Conservation (phyloP, 2,888 invertebrate species). For the Thysanoteuthis rhombus region DNA sequence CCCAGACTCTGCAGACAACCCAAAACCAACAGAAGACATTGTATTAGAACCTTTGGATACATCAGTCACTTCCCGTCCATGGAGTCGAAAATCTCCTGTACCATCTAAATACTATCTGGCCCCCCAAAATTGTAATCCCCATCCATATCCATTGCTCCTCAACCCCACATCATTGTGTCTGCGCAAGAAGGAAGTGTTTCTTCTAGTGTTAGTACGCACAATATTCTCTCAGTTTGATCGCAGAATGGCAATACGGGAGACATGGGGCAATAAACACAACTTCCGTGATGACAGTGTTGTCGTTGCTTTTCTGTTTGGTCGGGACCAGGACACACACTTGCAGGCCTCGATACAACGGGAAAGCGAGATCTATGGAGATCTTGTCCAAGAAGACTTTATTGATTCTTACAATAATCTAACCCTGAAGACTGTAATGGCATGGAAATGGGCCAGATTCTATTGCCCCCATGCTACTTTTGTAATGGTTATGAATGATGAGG, state of each 20-base stretch:
- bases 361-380: slow-evolving; percentile 38
- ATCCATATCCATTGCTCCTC: slow-evolving; percentile 32
- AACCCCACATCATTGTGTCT: slow-evolving; percentile 37
- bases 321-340: slow-evolving; percentile 13
- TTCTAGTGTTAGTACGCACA: slow-evolving; percentile 39
- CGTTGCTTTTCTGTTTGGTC: slow-evolving; percentile 41
- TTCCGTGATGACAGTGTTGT: slow-evolving; percentile 41
- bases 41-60: slow-evolving; percentile 1
- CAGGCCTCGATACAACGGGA: slow-evolving; percentile 34
- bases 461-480: slow-evolving; percentile 41
- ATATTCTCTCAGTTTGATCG: slow-evolving; percentile 40
- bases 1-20: background rate
- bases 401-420: slow-evolving; percentile 44
- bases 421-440: slow-evolving; percentile 44
- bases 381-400: slow-evolving; percentile 44
- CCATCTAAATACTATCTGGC: slow-evolving; percentile 14
- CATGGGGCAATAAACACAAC: slow-evolving; percentile 40
- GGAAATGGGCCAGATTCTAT: slow-evolving; percentile 42
- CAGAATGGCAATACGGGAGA: slow-evolving; percentile 40
- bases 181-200: slow-evolving; percentile 36
- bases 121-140: slow-evolving; percentile 28
- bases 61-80: slow-evolving; percentile 14
- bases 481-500: slow-evolving; percentile 43
- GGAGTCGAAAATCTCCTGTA: slow-evolving; percentile 14
- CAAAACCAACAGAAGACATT: background rate